A percentile compares a stretch with the other conserved stretches of the same genome.
These are phyloP conservation scores for Thymelicus acteon DNA, from an alignment of 2,888 invertebrate genomes.

Conservation along the genomic window DNA sequence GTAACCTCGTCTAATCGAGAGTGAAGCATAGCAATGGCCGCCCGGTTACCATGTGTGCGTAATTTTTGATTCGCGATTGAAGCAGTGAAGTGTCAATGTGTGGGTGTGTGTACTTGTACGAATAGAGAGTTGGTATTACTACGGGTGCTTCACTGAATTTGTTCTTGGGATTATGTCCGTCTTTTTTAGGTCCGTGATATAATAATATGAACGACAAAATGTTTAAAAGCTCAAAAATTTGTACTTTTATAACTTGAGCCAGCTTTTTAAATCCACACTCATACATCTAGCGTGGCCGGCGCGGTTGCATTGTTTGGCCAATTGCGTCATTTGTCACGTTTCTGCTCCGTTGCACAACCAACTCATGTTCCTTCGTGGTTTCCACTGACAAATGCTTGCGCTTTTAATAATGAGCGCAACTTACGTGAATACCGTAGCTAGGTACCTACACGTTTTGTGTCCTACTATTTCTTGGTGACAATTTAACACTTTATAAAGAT, in stretches of 20 bases:
- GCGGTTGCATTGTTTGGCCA: slow-evolving; percentile 68
- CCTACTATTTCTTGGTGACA: slow-evolving; percentile 25
- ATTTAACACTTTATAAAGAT: neutral
- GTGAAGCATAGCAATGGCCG: too few species aligned
- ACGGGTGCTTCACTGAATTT: too few species aligned
- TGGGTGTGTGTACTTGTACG: too few species aligned
- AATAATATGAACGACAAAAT: too few species aligned
- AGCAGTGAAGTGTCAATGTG: too few species aligned
- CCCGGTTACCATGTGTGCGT: too few species aligned
- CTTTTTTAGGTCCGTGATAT: too few species aligned
- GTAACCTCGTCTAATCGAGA: too few species aligned
- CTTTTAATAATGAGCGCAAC: slow-evolving; percentile 61
- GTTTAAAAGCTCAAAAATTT: too few species aligned
- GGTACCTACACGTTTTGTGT: slow-evolving; percentile 50
- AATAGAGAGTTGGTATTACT: too few species aligned
- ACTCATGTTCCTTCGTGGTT: slow-evolving; percentile 63
- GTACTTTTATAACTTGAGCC: neutral
- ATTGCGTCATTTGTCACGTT: slow-evolving; percentile 78
- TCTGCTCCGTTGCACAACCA: slow-evolving; percentile 63
- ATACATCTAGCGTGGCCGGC: slow-evolving; percentile 43
- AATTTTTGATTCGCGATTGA: too few species aligned
- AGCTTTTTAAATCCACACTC: slow-evolving; percentile 6
- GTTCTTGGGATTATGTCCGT: too few species aligned
- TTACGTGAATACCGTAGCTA: slow-evolving; percentile 51
- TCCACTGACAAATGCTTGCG: slow-evolving; percentile 61